Percentiles rank a stretch among this genome's conserved stretches.
These are phyloP conservation scores for Montipora capitata DNA, from an alignment of 92 coral and sea anemone genomes.

Conservation along the genomic window DNA sequence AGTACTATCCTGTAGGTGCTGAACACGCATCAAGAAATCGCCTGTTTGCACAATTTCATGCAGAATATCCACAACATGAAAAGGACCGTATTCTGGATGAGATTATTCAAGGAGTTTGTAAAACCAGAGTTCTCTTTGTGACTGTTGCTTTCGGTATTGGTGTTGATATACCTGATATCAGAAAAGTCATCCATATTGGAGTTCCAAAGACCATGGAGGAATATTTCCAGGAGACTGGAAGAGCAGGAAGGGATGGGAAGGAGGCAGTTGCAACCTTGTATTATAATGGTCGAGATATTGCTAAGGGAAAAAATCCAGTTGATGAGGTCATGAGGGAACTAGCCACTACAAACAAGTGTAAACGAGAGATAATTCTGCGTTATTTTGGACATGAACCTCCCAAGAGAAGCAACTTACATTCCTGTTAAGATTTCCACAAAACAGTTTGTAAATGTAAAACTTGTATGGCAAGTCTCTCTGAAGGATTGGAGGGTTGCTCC, in stretches of 20 bases:
- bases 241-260: constrained; percentile 51
- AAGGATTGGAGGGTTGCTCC: constrained; percentile 11
- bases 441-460: constrained; percentile 53
- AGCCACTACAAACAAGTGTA: constrained; percentile 11
- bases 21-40: constrained; percentile 44
- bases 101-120: constrained; percentile 33
- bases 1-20: constrained; percentile 67
- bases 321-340: constrained; percentile 47
- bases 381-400: constrained; percentile 63
- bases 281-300: constrained; percentile 50
- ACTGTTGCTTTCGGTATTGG: constrained; percentile 86
- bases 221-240: constrained; percentile 55
- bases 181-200: constrained; percentile 77
- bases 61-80: constrained; percentile 76
- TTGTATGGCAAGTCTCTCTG: constrained; percentile 32
- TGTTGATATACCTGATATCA: constrained; percentile 53
- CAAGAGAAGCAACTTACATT: constrained; percentile 19
- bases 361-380: neutral
- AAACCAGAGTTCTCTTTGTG: constrained; percentile 66
- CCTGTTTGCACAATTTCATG: constrained; percentile 81
- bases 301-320: constrained; percentile 38
- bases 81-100: constrained; percentile 62
- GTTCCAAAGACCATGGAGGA: constrained; percentile 59
- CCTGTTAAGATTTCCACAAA: constrained; percentile 57
- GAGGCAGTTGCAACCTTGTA: constrained; percentile 40